Conservation (phyloP, 1,140 invertebrate species). For the Caenorhabditis remanei region DNA sequence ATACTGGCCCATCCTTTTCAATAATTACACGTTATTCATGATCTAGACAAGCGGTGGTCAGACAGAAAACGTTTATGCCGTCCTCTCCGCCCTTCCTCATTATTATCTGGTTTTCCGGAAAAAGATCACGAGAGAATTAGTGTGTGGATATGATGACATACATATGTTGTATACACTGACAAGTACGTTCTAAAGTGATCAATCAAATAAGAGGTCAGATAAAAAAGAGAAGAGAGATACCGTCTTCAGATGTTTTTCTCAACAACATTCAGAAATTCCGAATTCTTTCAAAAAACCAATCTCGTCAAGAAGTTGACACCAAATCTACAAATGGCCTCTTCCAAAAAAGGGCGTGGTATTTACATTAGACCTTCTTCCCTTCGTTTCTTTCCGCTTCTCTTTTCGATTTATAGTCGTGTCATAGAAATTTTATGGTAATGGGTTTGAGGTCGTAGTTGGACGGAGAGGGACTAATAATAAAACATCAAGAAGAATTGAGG, state of each 20-base stretch:
- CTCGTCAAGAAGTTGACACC: too few species aligned
- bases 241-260: too few species aligned
- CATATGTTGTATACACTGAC: neutral
- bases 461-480: neutral
- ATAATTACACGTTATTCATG: conserved; percentile 44
- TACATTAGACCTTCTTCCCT: neutral
- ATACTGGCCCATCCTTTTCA: conserved; percentile 21
- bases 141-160: neutral
- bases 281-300: too few species aligned
- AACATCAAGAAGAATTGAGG: neutral
- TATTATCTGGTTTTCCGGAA: conserved; percentile 51
- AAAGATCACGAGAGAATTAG: neutral
- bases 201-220: neutral
- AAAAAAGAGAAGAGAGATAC: too few species aligned
- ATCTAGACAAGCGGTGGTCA: conserved; percentile 28
- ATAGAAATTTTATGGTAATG: conserved; percentile 50
- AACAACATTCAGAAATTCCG: too few species aligned
- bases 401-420: conserved; percentile 32
- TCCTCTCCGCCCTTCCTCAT: neutral
- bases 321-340: neutral
- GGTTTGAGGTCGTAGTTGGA: conserved; percentile 14
- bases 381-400: neutral
- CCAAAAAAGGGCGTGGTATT: conserved; percentile 43
- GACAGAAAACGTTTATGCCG: conserved; percentile 32
- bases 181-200: neutral